phyloP scores from a whole-genome alignment of 2,113 vertebrate species.

The Mobula birostris region DNA sequence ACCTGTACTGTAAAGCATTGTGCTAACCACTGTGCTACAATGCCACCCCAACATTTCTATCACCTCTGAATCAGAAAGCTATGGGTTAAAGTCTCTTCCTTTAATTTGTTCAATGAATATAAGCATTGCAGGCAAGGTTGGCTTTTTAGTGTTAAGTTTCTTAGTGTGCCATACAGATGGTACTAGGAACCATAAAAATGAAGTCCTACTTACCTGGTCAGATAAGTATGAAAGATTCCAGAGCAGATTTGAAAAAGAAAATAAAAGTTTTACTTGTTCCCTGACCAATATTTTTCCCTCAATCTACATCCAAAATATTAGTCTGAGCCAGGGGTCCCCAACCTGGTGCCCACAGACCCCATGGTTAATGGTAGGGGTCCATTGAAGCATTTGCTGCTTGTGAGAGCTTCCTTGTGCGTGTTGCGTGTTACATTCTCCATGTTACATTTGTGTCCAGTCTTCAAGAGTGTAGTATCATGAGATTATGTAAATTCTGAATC shows the following conservation, averaged over 20 bases:
- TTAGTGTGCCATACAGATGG: too few relatives aligned
- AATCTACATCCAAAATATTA: neutral
- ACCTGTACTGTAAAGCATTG: too few relatives aligned
- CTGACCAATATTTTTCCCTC: neutral
- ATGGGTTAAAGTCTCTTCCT: neutral
- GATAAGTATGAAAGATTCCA: neutral
- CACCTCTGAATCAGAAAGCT: neutral
- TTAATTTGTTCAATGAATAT: neutral
- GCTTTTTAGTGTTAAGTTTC: too few relatives aligned
- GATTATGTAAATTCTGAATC: neutral
- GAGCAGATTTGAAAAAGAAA: neutral
- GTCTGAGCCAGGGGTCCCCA: too few relatives aligned
- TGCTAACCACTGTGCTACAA: too few relatives aligned
- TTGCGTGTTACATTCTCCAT: neutral
- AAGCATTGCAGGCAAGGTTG: neutral
- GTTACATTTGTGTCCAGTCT: neutral
- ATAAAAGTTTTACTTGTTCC: neutral
- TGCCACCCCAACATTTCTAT: neutral
- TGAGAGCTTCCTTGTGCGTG: neutral
- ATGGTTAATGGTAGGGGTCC: too few relatives aligned
- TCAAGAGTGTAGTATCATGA: neutral
- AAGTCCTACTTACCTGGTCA: neutral
- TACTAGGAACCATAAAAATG: neutral
- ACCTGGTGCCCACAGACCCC: too few relatives aligned
- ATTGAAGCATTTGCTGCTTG: neutral